Evolutionary conservation across 2,113 vertebrate genomes (phyloP), one percentile per base, ranked within the genome.

Genomic region (Neodon shergylaensis): DNA sequence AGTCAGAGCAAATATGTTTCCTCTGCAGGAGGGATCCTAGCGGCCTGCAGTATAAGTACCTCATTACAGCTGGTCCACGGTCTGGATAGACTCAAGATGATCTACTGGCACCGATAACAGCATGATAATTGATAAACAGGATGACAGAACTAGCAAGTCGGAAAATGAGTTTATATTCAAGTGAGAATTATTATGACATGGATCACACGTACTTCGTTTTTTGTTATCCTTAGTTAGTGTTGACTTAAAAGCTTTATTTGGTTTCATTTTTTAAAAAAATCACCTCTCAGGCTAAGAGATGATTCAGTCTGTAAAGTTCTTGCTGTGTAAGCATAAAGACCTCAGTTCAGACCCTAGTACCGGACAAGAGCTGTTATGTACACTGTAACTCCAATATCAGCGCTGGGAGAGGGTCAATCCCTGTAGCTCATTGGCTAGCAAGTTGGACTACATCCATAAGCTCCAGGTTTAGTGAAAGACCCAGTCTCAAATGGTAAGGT

Each of bases 41-140:
- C 31, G 33, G 26, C 58, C 73, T 72, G 63, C 22, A 26, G 39
- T 63, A 52, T 24, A 22, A 84, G 92, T 44, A 66, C 49, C 49
- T 94, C 66, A 44, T 66, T 83, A 66, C 12, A 72, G 86, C 17
- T 79, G 17, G 83, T 78, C 85, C 93, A 90, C 88, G 79, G 14
- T 36, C 58, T 88, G 28, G 31, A 63, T 54, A 13, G 24, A 89
- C 42, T 72, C 83, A 91, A 63, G 72, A n/a, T 52, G 44, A 84
- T 49, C n/a, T 54, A 81, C 72, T 65, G 26, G 63, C 33, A 49
- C 36, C 63, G 84, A 68, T 74, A 79, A 33, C 68, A 44, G 39
- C 82, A 68, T 31, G 73, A 89, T 33, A 85, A 79, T 54, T 73
- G 24, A 49, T 65, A 63, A 91, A 87, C 68, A 88, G 81, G 31